Evolutionary conservation across 2,113 vertebrate genomes (phyloP).

Genomic region (Eulemur rufifrons): DNA sequence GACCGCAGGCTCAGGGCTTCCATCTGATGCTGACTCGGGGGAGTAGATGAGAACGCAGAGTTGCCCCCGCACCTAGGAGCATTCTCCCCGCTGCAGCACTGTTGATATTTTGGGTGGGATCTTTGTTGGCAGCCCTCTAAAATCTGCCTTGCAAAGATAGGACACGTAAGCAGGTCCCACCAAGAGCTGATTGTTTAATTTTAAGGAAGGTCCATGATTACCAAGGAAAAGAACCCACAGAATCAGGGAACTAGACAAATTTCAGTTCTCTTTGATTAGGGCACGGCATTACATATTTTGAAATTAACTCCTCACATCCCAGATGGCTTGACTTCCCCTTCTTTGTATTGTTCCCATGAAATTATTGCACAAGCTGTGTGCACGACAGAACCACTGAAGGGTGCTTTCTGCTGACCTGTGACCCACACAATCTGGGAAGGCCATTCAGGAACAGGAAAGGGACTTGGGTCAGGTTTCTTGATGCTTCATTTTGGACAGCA

Average conservation of each 20-base stretch:
- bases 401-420: not conserved
- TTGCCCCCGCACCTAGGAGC: not conserved
- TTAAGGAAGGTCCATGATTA: conserved; percentile 74
- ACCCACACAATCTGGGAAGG: not conserved
- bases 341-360: conserved; percentile 10
- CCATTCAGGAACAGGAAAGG: not conserved
- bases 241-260: conserved; percentile 71
- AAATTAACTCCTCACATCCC: conserved; percentile 37
- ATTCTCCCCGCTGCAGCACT: not conserved
- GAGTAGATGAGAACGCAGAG: too few species aligned
- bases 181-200: conserved; percentile 54
- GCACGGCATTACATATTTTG: conserved; percentile 57
- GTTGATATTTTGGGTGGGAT: not conserved
- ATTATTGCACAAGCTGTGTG: not conserved
- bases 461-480: not conserved
- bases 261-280: conserved; percentile 76
- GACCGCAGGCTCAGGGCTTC: not conserved
- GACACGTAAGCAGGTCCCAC: conserved; percentile 38
- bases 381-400: not conserved
- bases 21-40: not conserved
- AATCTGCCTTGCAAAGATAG: conserved; percentile 27
- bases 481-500: not conserved
- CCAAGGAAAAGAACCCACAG: conserved; percentile 65
- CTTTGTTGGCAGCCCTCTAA: not conserved
- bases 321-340: conserved; percentile 57